Evolutionary conservation across 2,797 vertebrate genomes (phyloP).

Genomic region (Argentina silus): DNA sequence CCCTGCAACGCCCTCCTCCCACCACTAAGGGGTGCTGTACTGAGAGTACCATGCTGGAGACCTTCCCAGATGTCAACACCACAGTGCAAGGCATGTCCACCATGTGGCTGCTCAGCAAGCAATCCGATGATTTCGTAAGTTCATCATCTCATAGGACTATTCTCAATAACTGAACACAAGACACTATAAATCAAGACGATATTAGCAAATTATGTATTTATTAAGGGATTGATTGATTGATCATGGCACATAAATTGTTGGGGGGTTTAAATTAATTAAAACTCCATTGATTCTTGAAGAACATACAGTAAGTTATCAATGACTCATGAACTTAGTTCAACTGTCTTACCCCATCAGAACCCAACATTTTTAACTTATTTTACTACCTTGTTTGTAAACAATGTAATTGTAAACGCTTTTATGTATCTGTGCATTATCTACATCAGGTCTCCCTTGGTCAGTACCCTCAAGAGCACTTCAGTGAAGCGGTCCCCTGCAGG

Average conservation of each 20-base stretch:
- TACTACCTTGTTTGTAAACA: too few relatives aligned
- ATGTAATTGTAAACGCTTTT: neutral
- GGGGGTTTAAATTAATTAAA: too few relatives aligned
- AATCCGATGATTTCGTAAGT: conserved; percentile 3
- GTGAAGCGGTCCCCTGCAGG: neutral
- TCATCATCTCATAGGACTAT: neutral
- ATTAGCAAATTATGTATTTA: neutral
- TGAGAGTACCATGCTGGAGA: conserved; percentile 3
- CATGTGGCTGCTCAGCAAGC: conserved; percentile 10
- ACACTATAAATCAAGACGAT: neutral
- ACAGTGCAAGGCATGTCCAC: neutral
- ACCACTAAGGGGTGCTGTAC: conserved; percentile 51
- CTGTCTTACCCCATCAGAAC: too few relatives aligned
- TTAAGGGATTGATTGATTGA: too few relatives aligned
- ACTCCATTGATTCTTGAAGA: too few relatives aligned
- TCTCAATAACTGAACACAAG: neutral
- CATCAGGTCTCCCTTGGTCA: conserved; percentile 4
- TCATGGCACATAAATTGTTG: too few relatives aligned
- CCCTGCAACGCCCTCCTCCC: conserved; percentile 57
- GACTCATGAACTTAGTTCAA: too few relatives aligned
- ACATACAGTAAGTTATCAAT: too few relatives aligned
- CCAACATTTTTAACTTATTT: too few relatives aligned
- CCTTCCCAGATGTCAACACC: neutral
- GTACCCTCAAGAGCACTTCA: conserved; percentile 1
- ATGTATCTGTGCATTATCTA: too few relatives aligned